Conservation (phyloP, 2,888 invertebrate genomes). For the Meteorus cinctellus region DNA sequence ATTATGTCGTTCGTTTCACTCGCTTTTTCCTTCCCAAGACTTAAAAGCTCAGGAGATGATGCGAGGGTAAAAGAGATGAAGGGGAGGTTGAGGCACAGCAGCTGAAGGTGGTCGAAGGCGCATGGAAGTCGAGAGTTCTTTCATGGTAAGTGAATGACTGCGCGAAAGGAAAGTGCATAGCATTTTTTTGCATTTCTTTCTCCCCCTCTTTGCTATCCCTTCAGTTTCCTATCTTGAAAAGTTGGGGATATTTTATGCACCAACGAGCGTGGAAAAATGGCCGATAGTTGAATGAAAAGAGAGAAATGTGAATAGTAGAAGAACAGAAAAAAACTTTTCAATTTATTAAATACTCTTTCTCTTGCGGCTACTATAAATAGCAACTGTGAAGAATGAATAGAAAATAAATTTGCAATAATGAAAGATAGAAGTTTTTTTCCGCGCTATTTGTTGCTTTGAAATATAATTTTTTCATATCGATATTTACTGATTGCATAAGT, state of each 20-base stretch:
- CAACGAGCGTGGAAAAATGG: constrained; percentile 6
- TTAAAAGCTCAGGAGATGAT: constrained; percentile 10
- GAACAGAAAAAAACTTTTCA: neutral
- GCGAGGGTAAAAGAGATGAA: neutral
- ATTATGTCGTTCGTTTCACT: neutral
- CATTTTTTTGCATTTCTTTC: neutral
- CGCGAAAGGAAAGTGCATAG: constrained; percentile 10
- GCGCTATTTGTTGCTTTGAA: neutral
- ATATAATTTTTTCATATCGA: neutral
- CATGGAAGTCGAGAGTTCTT: constrained; percentile 7
- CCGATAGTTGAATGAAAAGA: constrained; percentile 4
- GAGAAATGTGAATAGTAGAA: neutral
- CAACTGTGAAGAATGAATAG: neutral
- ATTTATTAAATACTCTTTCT: constrained; percentile 21
- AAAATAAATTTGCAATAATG: neutral
- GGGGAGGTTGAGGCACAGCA: neutral
- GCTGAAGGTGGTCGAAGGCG: neutral
- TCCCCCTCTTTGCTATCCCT: neutral
- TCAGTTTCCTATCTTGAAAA: neutral
- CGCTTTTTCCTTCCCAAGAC: neutral
- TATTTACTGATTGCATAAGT: no score
- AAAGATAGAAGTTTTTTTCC: constrained; percentile 2
- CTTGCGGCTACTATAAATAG: neutral
- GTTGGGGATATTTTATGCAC: constrained; percentile 12
- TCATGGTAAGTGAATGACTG: constrained; percentile 15